Conservation (phyloP, 2,797 vertebrate genomes). For the Hoplostethus atlanticus region DNA sequence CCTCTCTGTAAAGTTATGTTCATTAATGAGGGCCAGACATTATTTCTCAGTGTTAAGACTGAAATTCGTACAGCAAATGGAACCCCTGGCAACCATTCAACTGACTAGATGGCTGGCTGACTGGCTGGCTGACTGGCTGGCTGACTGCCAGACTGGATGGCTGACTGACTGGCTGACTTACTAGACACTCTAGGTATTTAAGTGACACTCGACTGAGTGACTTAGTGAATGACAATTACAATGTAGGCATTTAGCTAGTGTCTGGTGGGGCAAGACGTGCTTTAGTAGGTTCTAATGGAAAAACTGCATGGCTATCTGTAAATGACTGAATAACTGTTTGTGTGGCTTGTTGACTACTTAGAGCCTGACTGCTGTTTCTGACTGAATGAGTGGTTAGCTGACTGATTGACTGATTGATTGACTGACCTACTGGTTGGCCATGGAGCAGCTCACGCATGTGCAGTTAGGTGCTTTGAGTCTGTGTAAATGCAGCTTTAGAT, state of each 20-base stretch:
- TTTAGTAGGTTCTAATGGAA: not conserved
- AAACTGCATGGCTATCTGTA: not conserved
- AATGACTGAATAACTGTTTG: not conserved
- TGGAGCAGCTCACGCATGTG: conserved; percentile 23
- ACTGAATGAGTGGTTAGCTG: conserved; percentile 1
- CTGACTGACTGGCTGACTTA: conserved; percentile 42
- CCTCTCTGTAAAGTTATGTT: conserved; percentile 42
- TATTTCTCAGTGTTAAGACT: conserved; percentile 54
- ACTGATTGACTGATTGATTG: conserved; percentile 16
- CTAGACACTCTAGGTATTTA: conserved; percentile 43
- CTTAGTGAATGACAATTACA: conserved; percentile 35
- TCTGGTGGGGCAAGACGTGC: conserved; percentile 5
- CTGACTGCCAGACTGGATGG: conserved; percentile 36
- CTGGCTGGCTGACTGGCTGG: conserved; percentile 46
- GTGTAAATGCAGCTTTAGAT: conserved; percentile 28
- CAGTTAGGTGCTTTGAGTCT: conserved; percentile 23
- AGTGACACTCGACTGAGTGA: conserved; percentile 38
- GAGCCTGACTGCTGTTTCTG: not conserved
- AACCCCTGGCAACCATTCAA: conserved; percentile 61
- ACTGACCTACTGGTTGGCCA: not conserved
- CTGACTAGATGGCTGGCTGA: conserved; percentile 40
- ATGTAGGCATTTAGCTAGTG: conserved; percentile 1
- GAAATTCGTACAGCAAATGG: conserved; percentile 62
- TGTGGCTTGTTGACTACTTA: too few relatives aligned
- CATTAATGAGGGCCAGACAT: conserved; percentile 56